phyloP scores from a whole-genome alignment of 2,888 invertebrate genomes.

The Chalcis sispes region DNA sequence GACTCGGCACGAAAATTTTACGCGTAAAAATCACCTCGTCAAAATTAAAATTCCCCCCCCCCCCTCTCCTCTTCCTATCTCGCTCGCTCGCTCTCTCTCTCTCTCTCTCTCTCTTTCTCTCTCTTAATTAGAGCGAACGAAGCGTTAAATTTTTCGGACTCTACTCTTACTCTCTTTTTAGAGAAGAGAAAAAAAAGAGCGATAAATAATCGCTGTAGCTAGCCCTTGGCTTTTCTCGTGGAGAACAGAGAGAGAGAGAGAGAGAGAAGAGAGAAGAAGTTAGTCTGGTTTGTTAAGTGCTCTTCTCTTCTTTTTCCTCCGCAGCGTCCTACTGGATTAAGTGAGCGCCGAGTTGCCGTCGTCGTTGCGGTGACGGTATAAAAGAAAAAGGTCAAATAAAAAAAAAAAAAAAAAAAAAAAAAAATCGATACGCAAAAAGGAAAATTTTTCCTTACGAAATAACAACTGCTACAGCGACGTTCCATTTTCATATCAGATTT shows the following conservation, averaged over 20 bases:
- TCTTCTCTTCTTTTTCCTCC: constrained; percentile 9
- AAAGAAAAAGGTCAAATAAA: no score
- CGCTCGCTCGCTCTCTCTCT: no score
- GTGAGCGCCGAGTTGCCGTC: not conserved
- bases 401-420: not conserved
- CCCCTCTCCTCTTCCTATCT: no score
- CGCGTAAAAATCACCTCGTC: not conserved
- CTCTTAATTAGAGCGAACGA: constrained; percentile 37
- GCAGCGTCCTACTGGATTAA: constrained; percentile 30
- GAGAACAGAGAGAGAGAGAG: no score
- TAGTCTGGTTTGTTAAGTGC: constrained; percentile 42
- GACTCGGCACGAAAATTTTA: not conserved
- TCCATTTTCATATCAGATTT: constrained; percentile 57
- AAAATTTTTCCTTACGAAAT: constrained; percentile 34
- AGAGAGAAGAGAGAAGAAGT: constrained; percentile 34
- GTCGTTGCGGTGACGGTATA: no score
- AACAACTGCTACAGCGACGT: constrained; percentile 7
- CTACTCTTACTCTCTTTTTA: no score
- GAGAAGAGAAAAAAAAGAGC: no score
- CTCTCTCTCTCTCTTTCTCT: no score
- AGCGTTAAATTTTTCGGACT: no score
- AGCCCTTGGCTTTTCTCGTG: constrained; percentile 18
- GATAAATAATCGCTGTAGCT: constrained; percentile 39
- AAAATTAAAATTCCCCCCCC: constrained; percentile 2
- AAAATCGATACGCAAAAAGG: constrained; percentile 21